These are phyloP conservation scores for Dermochelys coriacea DNA, from an alignment of 2,797 vertebrate genomes.

Conservation along the genomic window DNA sequence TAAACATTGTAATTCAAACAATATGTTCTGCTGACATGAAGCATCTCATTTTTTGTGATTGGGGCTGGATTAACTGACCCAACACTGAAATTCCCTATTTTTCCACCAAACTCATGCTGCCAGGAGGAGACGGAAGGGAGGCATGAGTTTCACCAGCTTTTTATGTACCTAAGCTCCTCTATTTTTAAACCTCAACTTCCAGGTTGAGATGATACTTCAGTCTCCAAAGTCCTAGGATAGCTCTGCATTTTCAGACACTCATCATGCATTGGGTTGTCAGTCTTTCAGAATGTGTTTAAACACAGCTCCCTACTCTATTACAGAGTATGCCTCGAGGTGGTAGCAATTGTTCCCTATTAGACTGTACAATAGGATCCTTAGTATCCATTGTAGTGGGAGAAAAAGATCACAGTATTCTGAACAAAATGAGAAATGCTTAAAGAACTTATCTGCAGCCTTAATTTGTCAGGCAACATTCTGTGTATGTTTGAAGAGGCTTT, in stretches of 20 bases:
- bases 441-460: constrained; percentile 30
- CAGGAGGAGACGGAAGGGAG: neutral
- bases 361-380: constrained; percentile 9
- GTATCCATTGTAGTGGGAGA: neutral
- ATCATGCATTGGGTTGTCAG: neutral
- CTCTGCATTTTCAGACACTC: neutral
- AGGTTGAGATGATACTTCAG: constrained; percentile 11
- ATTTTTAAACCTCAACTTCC: neutral
- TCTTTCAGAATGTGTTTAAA: neutral
- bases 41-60: neutral
- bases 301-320: constrained; percentile 10
- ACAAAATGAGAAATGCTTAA: constrained; percentile 28
- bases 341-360: constrained; percentile 7
- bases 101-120: neutral
- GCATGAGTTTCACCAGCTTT: neutral
- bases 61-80: neutral
- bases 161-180: neutral
- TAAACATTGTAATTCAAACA: constrained; percentile 21
- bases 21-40: constrained; percentile 2
- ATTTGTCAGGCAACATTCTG: constrained; percentile 18
- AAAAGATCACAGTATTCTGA: constrained; percentile 51
- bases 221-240: constrained; percentile 30
- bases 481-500: neutral
- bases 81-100: constrained; percentile 26
- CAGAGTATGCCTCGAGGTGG: constrained; percentile 38